These are phyloP conservation scores for Hypselothyrea guttata DNA, from an alignment of 2,888 invertebrate genomes.

Conservation along the genomic window DNA sequence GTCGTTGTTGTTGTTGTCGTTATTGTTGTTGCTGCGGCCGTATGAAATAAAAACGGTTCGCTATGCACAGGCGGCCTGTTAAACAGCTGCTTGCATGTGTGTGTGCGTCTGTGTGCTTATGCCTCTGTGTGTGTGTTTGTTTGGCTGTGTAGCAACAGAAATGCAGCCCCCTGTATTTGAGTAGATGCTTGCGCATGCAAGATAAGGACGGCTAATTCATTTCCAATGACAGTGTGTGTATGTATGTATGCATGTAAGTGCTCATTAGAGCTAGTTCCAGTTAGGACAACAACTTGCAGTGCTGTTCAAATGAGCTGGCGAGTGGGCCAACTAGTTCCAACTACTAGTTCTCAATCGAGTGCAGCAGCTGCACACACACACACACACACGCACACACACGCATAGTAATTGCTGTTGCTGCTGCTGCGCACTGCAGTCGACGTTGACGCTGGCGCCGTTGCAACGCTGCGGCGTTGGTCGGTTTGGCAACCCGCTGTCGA, in stretches of 20 bases:
- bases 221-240: too few relatives aligned
- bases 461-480: constrained; percentile 8
- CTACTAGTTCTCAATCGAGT: constrained; percentile 33
- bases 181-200: constrained; percentile 10
- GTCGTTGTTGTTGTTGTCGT: constrained; percentile 26
- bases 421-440: constrained; percentile 46
- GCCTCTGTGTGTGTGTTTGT: not conserved
- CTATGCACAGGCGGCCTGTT: constrained; percentile 64
- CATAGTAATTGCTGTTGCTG: constrained; percentile 10
- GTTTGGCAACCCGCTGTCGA: constrained; percentile 9
- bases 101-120: constrained; percentile 1
- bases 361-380: constrained; percentile 35
- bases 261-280: constrained; percentile 25
- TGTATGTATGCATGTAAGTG: constrained; percentile 2
- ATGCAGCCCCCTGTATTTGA: not conserved
- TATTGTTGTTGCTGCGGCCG: constrained; percentile 31
- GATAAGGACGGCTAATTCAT: too few relatives aligned
- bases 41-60: constrained; percentile 81
- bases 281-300: constrained; percentile 32
- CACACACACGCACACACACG: constrained; percentile 1
- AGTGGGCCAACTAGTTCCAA: constrained; percentile 34
- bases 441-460: constrained; percentile 61
- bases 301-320: constrained; percentile 7
- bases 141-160: not conserved
- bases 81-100: constrained; percentile 3